Percentiles rank a stretch among this genome's conserved stretches.
These are phyloP conservation scores for Dryas iulia DNA, from an alignment of 1,140 invertebrate species.

Conservation along the genomic window DNA sequence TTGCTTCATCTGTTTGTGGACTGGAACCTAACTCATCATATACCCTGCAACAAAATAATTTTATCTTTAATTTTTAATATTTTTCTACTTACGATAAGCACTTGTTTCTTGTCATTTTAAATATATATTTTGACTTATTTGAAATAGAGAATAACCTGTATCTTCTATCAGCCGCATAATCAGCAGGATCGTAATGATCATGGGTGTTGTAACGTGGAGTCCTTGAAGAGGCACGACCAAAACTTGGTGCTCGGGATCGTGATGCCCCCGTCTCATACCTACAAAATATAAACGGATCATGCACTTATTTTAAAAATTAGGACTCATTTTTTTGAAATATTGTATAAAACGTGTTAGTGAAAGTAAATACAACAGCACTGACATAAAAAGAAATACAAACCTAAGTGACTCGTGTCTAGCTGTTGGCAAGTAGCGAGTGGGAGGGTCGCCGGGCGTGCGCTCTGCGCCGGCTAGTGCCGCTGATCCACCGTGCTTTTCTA, in stretches of 20 bases:
- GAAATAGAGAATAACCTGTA: conserved; percentile 56
- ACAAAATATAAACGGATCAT: no score
- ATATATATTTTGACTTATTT: neutral
- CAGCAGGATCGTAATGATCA: conserved; percentile 70
- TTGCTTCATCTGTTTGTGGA: conserved; percentile 65
- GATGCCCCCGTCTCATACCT: conserved; percentile 65
- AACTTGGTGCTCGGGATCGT: conserved; percentile 65
- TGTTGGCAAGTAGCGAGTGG: conserved; percentile 51
- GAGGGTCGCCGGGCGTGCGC: conserved; percentile 50
- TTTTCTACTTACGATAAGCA: neutral
- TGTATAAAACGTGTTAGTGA: neutral
- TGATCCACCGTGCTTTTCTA: conserved; percentile 86
- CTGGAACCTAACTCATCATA: conserved; percentile 70
- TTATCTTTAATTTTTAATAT: neutral
- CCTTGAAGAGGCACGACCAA: conserved; percentile 60
- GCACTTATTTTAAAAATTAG: no score
- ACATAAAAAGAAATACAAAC: conserved; percentile 36
- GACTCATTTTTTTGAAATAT: no score
- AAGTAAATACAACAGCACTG: neutral
- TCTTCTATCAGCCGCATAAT: conserved; percentile 73
- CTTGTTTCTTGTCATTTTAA: neutral
- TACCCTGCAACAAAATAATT: conserved; percentile 47
- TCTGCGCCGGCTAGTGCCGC: conserved; percentile 57
- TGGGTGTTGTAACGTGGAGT: conserved; percentile 64
- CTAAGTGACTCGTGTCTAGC: conserved; percentile 58